Base-by-base conservation (phyloP, 2,797 vertebrate species). In the Gallinago solitaria region DNA sequence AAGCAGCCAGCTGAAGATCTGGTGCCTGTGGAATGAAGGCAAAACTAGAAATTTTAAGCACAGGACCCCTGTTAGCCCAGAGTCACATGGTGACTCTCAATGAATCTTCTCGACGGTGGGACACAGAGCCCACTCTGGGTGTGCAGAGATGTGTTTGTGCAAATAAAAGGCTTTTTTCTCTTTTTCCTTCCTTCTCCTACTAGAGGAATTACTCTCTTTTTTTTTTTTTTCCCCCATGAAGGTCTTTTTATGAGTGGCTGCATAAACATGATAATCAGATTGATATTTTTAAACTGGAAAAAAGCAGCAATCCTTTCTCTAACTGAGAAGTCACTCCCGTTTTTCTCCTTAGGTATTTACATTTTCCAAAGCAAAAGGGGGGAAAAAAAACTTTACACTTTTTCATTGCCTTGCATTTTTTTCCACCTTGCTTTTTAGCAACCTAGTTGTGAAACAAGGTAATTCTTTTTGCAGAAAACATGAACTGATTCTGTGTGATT, bases 251-350 rank as follows among this genome's bases (percentile, higher is more conserved):
- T 16, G 14, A 79, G 48, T 5, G 4, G 33, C 45, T 83, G 53
- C 43, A 74, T 57, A 79, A 87, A 82, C 5, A 84, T 32, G 8
- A 82, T 43, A 80, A 74, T 21, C 19, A 51, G 41, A 53, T 0
- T 71, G 43, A 77, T n/a, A 92, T 10, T 68, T 78, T 67, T 43
- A 70, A 92, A 77, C 20, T n/a, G 53, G 87, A 87, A 33, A n/a
- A 83, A 93, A 94, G 12, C 25, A 85, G 84, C 13, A 11, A 21
- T 15, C 6, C 67, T 50, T 57, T 50, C 75, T 74, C 73, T 73
- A 86, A 79, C 45, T 81, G 37, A 54, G 65, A 91, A 47, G 11
- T 37, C 79, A 4, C 30, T 60, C 68, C 45, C 8, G n/a, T 60
- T 94, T 89, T 75, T 87, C 76, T 89, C 53, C 64, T 57, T 23